A percentile compares a stretch with the other conserved stretches of the same genome.
phyloP scores from a whole-genome alignment of 2,797 vertebrate species.

The Rhadinocentrus ornatus region DNA sequence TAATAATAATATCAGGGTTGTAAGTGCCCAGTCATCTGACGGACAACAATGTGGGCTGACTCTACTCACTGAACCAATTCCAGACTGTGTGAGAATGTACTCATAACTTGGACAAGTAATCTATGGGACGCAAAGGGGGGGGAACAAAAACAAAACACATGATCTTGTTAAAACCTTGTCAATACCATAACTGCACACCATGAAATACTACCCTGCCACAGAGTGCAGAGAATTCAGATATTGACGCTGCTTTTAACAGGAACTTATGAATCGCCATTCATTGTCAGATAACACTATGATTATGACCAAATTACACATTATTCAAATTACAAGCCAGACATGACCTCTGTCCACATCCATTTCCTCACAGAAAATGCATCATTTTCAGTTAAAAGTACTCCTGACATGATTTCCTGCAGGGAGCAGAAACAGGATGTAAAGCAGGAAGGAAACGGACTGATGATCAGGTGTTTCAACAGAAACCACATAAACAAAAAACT shows the following conservation, averaged over 20 bases:
- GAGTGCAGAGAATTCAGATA: conserved; percentile 44
- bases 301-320: conserved; percentile 12
- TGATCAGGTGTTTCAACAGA: conserved; percentile 38
- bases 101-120: not conserved
- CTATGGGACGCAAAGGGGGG: not conserved
- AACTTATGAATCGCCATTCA: conserved; percentile 15
- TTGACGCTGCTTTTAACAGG: conserved; percentile 38
- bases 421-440: conserved; percentile 47
- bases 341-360: not conserved
- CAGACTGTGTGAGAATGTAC: conserved; percentile 30
- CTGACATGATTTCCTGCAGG: conserved; percentile 22
- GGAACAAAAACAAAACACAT: conserved; percentile 39
- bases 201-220: conserved; percentile 32
- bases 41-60: conserved; percentile 24
- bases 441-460: conserved; percentile 45
- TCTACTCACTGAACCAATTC: conserved; percentile 62
- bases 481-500: conserved; percentile 37
- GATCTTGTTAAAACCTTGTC: conserved; percentile 42
- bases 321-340: not conserved
- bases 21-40: conserved; percentile 46
- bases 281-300: conserved; percentile 23
- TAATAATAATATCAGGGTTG: conserved; percentile 6
- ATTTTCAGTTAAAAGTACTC: conserved; percentile 15
- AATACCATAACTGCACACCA: conserved; percentile 34
- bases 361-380: not conserved